Evolutionary conservation across 92 coral and sea anemone species (phyloP), one percentile per base, ranked within the genome.

Genomic region (Phenganax stokvisi): DNA sequence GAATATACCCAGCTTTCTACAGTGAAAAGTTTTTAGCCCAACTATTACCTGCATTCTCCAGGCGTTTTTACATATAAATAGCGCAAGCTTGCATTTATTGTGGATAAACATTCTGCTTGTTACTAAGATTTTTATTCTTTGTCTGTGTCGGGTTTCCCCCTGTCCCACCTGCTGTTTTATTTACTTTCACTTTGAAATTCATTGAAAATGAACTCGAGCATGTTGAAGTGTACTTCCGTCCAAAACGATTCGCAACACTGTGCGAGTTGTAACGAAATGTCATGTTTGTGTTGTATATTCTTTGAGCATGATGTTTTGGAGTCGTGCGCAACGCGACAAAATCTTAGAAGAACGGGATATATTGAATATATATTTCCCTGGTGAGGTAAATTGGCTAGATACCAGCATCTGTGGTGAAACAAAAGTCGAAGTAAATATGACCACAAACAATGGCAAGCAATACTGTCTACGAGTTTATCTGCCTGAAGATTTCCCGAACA

Each of bases 401-500:
- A 47, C 74, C 62, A 63, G 82, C 5, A 37, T 5, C 2, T 37
- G 47, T 6, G 30, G 84, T 20, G 8, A 80, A 72, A 11, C 84
- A 51, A 72, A 62, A 58, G 74, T 85, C 54, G 88, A 81, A 74
- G 12, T 72, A 37, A 20, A 59, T 54, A 29, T 89, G 87, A 86
- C 88, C 13, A 89, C 92, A 57, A 79, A 76, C 53, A 84, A 82
- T 84, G 86, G 86, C 69, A 81, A 85, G 51, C 79, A 75, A 59
- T 92, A 92, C 77, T 77, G 65, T 7, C 82, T 92, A 54, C 87
- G 90, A 62, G 64, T 88, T 12, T 90, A 86, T 61, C 61, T 92
- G 29, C 90, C 93, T 25, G 47, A 29, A 6, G 97, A 90, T 84
- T 90, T 82, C 71, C 93, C 93, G 10, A 90, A 92, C 84, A 90